Evolutionary conservation across 1,140 invertebrate genomes (phyloP).

Genomic region (Pinna nobilis): DNA sequence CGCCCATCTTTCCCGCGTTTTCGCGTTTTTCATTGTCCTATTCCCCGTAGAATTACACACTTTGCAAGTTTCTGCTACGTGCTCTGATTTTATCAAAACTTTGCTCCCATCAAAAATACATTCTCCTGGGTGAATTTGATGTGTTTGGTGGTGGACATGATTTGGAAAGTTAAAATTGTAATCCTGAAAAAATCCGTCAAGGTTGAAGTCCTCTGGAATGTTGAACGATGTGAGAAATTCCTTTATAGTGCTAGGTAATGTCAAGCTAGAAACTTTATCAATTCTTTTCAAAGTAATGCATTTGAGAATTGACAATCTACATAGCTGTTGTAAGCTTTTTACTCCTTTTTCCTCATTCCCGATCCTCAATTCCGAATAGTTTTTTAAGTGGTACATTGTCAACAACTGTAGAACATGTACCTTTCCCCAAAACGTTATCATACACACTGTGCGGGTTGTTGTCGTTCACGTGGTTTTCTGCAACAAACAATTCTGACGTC

Average conservation of each 20-base stretch:
- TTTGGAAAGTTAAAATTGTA: conserved; percentile 63
- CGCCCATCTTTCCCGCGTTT: conserved; percentile 52
- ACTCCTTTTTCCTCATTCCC: conserved; percentile 20
- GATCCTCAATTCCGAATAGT: neutral
- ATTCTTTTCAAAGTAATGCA: conserved; percentile 43
- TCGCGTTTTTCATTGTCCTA: conserved; percentile 27
- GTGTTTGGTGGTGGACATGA: conserved; percentile 57
- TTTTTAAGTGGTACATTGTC: conserved; percentile 8
- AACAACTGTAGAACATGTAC: too few relatives aligned
- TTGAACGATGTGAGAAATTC: conserved; percentile 50
- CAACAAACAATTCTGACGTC: too few relatives aligned
- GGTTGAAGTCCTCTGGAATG: conserved; percentile 55
- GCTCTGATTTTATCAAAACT: conserved; percentile 52
- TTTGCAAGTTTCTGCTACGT: conserved; percentile 38
- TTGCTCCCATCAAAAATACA: conserved; percentile 54
- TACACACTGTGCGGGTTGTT: too few relatives aligned
- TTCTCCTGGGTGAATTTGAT: conserved; percentile 56
- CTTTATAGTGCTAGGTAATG: conserved; percentile 51
- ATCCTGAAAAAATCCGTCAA: conserved; percentile 52
- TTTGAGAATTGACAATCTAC: conserved; percentile 46
- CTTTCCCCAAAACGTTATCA: too few relatives aligned
- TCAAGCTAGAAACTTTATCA: conserved; percentile 47
- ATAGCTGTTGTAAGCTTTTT: conserved; percentile 50
- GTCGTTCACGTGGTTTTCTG: too few relatives aligned
- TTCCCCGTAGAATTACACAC: conserved; percentile 45